Evolutionary conservation across 2,888 invertebrate species (phyloP).

Genomic region (Argyresthia goedartella): DNA sequence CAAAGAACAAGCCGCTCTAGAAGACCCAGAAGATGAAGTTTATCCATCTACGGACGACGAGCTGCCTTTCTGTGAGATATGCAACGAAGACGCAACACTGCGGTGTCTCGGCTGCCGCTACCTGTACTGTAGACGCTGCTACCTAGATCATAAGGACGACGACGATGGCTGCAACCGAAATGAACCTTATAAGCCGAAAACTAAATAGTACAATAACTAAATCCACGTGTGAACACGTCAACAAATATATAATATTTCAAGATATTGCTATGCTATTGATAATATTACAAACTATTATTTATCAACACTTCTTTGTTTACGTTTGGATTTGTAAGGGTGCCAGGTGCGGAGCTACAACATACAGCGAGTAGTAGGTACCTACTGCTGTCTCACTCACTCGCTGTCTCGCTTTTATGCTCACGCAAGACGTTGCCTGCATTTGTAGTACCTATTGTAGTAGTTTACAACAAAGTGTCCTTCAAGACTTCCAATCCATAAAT

Average conservation of each 20-base stretch:
- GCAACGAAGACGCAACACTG: slow-evolving; percentile 82
- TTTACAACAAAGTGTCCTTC: no score
- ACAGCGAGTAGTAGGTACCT: no score
- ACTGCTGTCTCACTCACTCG: no score
- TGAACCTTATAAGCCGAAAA: slow-evolving; percentile 40
- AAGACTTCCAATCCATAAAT: no score
- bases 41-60: slow-evolving; percentile 52
- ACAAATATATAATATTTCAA: neutral
- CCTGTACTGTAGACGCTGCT: slow-evolving; percentile 84
- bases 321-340: no score
- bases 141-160: slow-evolving; percentile 76
- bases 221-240: no score
- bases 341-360: no score
- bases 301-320: no score
- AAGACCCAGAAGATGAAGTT: slow-evolving; percentile 27
- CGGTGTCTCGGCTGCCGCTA: slow-evolving; percentile 86
- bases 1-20: slow-evolving; percentile 37
- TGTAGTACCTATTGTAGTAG: no score
- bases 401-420: no score
- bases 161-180: slow-evolving; percentile 68
- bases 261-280: neutral
- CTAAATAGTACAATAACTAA: slow-evolving; percentile 6
- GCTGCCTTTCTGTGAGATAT: slow-evolving; percentile 87
- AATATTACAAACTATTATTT: neutral
- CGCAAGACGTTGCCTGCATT: no score